These are phyloP conservation scores for Sogatella furcifera DNA, from an alignment of 1,140 invertebrate genomes.

Conservation along the genomic window DNA sequence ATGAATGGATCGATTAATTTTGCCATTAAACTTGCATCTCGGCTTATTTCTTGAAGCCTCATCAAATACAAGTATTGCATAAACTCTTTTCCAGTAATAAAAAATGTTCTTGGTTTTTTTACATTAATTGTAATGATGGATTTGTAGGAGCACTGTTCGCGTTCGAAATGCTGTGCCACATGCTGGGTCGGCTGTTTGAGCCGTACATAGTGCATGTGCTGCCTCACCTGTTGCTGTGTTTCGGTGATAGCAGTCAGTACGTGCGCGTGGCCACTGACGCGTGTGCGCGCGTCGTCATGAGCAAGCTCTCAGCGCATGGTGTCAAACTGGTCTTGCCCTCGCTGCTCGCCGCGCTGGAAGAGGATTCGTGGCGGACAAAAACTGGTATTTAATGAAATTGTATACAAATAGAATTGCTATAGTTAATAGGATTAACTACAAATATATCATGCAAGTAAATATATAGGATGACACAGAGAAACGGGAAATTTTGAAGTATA, in stretches of 20 bases:
- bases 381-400: conserved; percentile 51
- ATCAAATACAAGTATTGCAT: too few species aligned
- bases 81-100: too few species aligned
- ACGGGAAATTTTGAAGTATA: too few species aligned
- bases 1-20: too few species aligned
- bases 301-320: conserved; percentile 88
- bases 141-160: conserved; percentile 80
- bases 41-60: too few species aligned
- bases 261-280: conserved; percentile 87
- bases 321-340: conserved; percentile 89
- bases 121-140: too few species aligned
- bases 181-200: conserved; percentile 92
- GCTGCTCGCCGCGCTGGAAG: conserved; percentile 83
- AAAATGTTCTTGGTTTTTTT: too few species aligned
- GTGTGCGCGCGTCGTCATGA: conserved; percentile 93
- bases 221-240: conserved; percentile 88
- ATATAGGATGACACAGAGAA: too few species aligned
- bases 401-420: background rate
- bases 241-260: conserved; percentile 89
- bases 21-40: too few species aligned
- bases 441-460: too few species aligned
- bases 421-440: too few species aligned
- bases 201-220: conserved; percentile 97
- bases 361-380: conserved; percentile 98
- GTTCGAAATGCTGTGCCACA: conserved; percentile 93